Base-by-base conservation (phyloP, 2,113 vertebrate species). In the Dicerorhinus sumatrensis region DNA sequence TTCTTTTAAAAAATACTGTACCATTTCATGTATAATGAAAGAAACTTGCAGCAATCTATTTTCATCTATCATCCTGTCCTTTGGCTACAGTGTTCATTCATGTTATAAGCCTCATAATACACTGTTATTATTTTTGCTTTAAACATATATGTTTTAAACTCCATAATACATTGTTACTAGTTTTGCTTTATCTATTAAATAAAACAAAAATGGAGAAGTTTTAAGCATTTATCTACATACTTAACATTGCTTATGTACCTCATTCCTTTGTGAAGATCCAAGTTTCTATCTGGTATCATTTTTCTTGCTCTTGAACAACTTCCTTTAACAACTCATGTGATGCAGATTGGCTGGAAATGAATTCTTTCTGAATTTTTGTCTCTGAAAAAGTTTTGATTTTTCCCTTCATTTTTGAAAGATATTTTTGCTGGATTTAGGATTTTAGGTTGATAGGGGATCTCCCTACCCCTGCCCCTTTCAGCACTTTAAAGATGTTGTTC, bases 361-460 rank as follows among this genome's bases (percentile, higher is more conserved):
- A 58, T 39, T 89, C 17, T 56, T 10, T 87, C 39, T 48, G 39
- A 69, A 36, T n/a, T 85, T 73, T 73, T 73, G 42, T 36, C 31
- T 76, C 16, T 42, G 25, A 97, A 89, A 85, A 81, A 20, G 39
- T 31, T 18, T 90, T 56, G 14, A 92, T 77, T 69, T 91, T 69
- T 84, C 54, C 54, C 29, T 95, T 94, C 6, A 58, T 67, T 94
- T 85, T 46, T 69, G 82, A 75, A 73, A 95, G 4, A 36, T 46
- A 23, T 39, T 91, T 93, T 95, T 94, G 46, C 27, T 81, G 8
- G 58, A 86, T 76, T 92, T 94, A 80, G 51, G 85, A 33, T 75
- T 89, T 75, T 31, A 75, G 23, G 3, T 88, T 54, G 14, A 29
- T 84, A 42, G 4, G 7, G 10, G 1, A 42, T 21, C 18, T 3